These are phyloP conservation scores for Ivindomyrus marchei DNA, from an alignment of 2,113 vertebrate genomes.

Conservation along the genomic window DNA sequence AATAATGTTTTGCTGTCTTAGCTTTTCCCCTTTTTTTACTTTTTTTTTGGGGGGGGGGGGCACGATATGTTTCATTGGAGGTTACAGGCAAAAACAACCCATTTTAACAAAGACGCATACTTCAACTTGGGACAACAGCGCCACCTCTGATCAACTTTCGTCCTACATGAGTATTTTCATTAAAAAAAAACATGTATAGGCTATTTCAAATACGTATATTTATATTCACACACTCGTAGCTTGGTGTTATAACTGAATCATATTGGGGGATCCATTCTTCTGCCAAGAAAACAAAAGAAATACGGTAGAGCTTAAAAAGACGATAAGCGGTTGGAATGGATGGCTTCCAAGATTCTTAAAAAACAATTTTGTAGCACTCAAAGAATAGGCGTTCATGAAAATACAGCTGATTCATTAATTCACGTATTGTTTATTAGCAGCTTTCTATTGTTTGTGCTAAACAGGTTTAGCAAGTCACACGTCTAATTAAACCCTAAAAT, in stretches of 20 bases:
- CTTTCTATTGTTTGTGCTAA: neutral
- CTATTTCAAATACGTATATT: neutral
- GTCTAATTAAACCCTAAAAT: neutral
- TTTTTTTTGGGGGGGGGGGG: neutral
- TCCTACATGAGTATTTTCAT: neutral
- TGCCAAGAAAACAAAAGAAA: neutral
- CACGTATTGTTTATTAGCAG: neutral
- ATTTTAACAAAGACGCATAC: neutral
- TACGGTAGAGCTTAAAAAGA: neutral
- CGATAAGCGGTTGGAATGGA: neutral
- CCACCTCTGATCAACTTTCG: neutral
- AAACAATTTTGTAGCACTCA: neutral
- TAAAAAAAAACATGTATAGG: neutral
- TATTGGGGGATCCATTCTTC: neutral
- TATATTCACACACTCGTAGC: neutral
- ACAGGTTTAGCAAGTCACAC: neutral
- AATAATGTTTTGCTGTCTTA: conserved; percentile 42
- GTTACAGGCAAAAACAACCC: neutral
- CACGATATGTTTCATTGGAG: neutral
- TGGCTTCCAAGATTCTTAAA: neutral
- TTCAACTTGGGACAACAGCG: neutral
- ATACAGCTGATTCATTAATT: neutral
- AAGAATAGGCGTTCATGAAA: neutral
- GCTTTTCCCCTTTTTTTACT: conserved; percentile 24
- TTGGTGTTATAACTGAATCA: neutral